phyloP scores from a whole-genome alignment of 1,140 invertebrate genomes.

The Calephelis virginiensis region DNA sequence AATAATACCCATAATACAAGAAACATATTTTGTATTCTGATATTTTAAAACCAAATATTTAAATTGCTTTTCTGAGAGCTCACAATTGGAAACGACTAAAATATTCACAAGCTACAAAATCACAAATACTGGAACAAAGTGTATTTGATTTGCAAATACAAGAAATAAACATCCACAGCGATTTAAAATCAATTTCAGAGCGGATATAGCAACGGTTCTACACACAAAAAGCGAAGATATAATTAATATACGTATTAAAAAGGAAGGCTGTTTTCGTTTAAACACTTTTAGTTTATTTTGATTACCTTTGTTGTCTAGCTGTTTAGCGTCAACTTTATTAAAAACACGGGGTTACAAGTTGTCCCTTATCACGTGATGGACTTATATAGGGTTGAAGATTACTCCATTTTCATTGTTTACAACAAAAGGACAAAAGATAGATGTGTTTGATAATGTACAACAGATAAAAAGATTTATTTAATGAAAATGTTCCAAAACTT shows the following conservation, averaged over 20 bases:
- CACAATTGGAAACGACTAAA: neutral
- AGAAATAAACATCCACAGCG: constrained; percentile 27
- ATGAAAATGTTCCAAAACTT: no score
- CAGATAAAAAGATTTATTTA: no score
- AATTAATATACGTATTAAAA: neutral
- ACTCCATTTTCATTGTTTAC: no score
- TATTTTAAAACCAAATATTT: constrained; percentile 6
- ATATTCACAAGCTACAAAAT: constrained; percentile 1
- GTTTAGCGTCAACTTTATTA: no score
- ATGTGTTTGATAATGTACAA: no score
- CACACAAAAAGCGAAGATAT: constrained; percentile 9
- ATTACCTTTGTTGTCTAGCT: no score
- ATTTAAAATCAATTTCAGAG: constrained; percentile 30
- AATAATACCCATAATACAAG: neutral
- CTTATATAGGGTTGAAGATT: no score
- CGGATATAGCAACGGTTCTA: constrained; percentile 23
- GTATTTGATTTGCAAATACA: constrained; percentile 29
- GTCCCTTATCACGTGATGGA: no score
- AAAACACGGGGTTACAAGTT: no score
- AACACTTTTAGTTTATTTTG: no score
- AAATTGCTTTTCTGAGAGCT: neutral
- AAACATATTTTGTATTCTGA: neutral
- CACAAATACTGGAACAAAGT: constrained; percentile 18
- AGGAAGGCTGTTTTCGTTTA: no score
- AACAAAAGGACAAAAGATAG: no score